Conservation (phyloP, 2,888 invertebrate species). For the Andrena marginata region DNA sequence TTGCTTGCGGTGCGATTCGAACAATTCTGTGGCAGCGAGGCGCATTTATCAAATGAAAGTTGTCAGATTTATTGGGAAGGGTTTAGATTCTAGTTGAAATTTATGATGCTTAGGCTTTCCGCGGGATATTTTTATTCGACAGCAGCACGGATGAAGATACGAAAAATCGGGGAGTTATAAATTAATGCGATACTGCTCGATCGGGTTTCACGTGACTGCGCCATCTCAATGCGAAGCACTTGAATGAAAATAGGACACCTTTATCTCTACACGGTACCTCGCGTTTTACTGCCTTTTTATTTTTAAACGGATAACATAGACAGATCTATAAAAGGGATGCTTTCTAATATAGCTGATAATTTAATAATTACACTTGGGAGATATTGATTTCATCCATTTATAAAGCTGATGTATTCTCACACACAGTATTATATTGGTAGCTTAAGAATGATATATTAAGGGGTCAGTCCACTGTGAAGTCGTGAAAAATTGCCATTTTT, state of each 20-base stretch:
- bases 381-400: too few species aligned
- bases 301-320: background rate
- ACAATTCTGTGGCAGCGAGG: constrained; percentile 15
- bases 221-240: background rate
- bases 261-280: background rate
- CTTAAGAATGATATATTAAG: too few species aligned
- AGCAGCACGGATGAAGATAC: background rate
- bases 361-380: too few species aligned
- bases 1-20: background rate
- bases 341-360: background rate
- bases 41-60: constrained; percentile 33
- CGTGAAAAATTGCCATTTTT: too few species aligned
- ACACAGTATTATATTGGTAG: too few species aligned
- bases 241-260: background rate
- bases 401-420: too few species aligned
- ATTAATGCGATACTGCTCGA: constrained; percentile 15
- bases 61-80: constrained; percentile 11
- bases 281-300: background rate
- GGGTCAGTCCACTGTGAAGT: too few species aligned
- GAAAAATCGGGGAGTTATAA: constrained; percentile 1
- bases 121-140: constrained; percentile 14
- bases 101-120: constrained; percentile 2
- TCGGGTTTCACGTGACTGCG: constrained; percentile 9
- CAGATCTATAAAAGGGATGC: background rate
- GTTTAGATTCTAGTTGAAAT: constrained; percentile 6